A percentile compares a stretch with the other conserved stretches of the same genome.
Conservation (phyloP, 2,888 invertebrate species). For the Perithous albicinctus region DNA sequence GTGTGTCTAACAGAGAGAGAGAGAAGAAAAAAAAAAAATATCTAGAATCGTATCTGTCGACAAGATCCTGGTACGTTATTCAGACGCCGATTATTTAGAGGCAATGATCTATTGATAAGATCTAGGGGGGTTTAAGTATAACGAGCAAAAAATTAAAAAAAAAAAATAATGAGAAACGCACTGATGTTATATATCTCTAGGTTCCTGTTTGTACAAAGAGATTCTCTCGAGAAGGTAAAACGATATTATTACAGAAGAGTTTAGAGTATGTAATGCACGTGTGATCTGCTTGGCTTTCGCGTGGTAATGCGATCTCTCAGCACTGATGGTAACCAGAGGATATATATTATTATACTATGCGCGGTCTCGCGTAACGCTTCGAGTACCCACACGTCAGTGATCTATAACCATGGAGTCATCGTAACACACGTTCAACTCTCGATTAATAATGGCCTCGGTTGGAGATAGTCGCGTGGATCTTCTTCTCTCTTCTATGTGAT, state of each 20-base stretch:
- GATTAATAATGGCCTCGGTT: constrained; percentile 17
- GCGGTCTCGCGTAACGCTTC: constrained; percentile 9
- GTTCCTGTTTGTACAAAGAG: not conserved
- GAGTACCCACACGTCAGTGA: constrained; percentile 13
- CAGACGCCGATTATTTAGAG: constrained; percentile 1
- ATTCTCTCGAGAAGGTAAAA: constrained; percentile 4
- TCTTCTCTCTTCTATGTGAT: constrained; percentile 39
- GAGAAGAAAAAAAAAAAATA: not conserved
- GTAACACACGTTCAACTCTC: constrained; percentile 21
- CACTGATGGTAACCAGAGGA: not conserved
- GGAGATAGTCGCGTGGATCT: constrained; percentile 25
- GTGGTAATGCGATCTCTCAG: constrained; percentile 10
- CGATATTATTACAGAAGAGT: constrained; percentile 15
- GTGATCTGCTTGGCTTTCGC: not conserved
- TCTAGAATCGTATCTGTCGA: not conserved
- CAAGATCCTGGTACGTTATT: not conserved
- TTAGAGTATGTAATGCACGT: constrained; percentile 22
- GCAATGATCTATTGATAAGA: constrained; percentile 20
- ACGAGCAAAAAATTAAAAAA: constrained; percentile 28
- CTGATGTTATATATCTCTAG: not conserved
- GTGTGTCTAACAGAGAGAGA: not conserved
- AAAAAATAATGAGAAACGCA: constrained; percentile 13
- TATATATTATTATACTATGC: constrained; percentile 2
- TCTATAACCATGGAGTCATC: constrained; percentile 12
- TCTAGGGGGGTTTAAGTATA: not conserved